phyloP scores from a whole-genome alignment of 2,888 invertebrate species.

The Cheilosia soror region DNA sequence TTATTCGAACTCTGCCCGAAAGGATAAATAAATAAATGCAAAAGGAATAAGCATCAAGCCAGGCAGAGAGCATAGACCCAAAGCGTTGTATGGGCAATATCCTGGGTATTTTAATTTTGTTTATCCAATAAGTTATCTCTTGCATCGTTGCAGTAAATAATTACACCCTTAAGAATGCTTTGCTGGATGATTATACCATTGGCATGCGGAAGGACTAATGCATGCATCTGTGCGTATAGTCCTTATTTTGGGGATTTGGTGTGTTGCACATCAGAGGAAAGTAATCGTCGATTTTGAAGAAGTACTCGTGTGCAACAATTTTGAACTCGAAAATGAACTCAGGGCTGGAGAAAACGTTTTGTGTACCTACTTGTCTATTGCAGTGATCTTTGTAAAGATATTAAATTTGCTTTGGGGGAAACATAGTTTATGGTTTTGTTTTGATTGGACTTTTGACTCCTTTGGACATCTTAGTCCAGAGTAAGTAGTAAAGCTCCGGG shows the following conservation, averaged over 20 bases:
- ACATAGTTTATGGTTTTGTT: too few relatives aligned
- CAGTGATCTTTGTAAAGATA: not conserved
- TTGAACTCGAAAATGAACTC: conserved; percentile 14
- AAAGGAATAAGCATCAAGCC: conserved; percentile 50
- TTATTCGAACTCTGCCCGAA: conserved; percentile 26
- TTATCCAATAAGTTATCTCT: conserved; percentile 71
- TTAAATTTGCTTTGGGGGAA: not conserved
- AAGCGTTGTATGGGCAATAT: conserved; percentile 35
- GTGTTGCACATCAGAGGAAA: too few relatives aligned
- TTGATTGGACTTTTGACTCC: too few relatives aligned
- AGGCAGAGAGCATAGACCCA: conserved; percentile 1
- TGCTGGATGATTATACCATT: conserved; percentile 15
- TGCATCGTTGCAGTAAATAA: conserved; percentile 72
- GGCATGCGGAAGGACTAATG: not conserved
- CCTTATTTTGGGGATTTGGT: conserved; percentile 7
- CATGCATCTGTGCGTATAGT: conserved; percentile 6
- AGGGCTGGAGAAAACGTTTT: too few relatives aligned
- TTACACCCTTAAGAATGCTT: conserved; percentile 63
- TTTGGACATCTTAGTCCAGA: too few relatives aligned
- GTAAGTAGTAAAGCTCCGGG: too few relatives aligned
- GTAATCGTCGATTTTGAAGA: not conserved
- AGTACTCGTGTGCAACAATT: conserved; percentile 6
- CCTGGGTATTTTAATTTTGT: conserved; percentile 72
- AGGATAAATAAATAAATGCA: conserved; percentile 70
- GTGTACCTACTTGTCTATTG: not conserved